Evolutionary conservation across 1,140 invertebrate species (phyloP).

Genomic region (Radopholus similis): DNA sequence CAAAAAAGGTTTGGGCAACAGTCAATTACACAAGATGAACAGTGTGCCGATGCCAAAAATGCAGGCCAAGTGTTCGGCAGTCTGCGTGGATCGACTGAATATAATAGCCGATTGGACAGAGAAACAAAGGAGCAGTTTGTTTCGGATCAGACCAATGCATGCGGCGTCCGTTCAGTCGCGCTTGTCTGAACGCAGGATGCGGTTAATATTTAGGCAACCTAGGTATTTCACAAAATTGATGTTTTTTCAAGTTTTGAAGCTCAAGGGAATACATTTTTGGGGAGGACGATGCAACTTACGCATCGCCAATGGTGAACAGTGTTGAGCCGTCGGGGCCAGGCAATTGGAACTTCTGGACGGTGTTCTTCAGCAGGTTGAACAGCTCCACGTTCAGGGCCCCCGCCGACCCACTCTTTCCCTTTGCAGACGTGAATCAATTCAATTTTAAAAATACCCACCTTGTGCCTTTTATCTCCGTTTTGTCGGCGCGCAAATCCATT

Average conservation of each 20-base stretch:
- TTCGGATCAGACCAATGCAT: slow-evolving; percentile 45
- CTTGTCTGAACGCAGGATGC: slow-evolving; percentile 46
- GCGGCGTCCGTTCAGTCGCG: slow-evolving; percentile 43
- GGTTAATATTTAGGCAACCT: not conserved
- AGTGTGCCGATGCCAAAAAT: slow-evolving; percentile 48
- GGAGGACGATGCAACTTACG: no score
- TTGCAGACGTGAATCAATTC: not conserved
- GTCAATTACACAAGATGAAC: slow-evolving; percentile 43
- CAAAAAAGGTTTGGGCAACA: not conserved
- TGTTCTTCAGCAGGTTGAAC: slow-evolving; percentile 45
- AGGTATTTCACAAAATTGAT: not conserved
- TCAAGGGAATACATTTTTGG: no score
- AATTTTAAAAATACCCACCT: slow-evolving; percentile 1
- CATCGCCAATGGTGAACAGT: slow-evolving; percentile 47
- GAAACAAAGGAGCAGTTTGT: no score
- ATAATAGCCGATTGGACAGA: not conserved
- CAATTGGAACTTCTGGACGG: slow-evolving; percentile 48
- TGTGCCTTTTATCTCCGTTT: slow-evolving; percentile 30
- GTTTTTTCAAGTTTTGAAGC: no score
- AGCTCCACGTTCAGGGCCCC: slow-evolving; percentile 42
- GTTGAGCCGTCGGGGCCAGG: slow-evolving; percentile 47
- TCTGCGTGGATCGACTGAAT: slow-evolving; percentile 46
- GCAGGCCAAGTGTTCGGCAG: slow-evolving; percentile 45
- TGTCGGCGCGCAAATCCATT: slow-evolving; percentile 34
- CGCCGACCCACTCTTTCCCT: slow-evolving; percentile 26